Evolutionary conservation across 2,888 invertebrate species (phyloP), one percentile per base, ranked within the genome.

Genomic region (Pristionchus fissidentatus): DNA sequence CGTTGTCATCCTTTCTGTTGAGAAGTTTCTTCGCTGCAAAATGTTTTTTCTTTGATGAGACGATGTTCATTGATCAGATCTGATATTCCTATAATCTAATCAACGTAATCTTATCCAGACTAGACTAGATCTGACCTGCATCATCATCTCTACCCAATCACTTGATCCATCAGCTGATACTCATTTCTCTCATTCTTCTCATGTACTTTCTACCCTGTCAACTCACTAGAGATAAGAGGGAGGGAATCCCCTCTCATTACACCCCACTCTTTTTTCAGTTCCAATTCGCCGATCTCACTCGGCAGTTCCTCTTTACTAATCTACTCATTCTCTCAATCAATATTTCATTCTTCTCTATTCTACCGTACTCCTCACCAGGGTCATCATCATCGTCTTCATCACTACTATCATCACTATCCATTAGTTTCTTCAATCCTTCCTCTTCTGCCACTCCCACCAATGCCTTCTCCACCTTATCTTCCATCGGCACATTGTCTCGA

Each of bases 361-460:
- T 38, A 10, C 70, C 70, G 15, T 38, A 10, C 46, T 26, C 43
- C 80, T 22, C 41, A 60, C 80, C 52, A 26, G 60, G 80, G 35
- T 70, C 70, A 92, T 95, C 95, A 85, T 96, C 95, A 92, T 95
- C 95, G 85, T 96, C 95, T 26, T 96, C 96, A 0, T 96, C 95
- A 84, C 96, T 96, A 92, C 96, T 96, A 92, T 96, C 96, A 0
- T 97, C 97, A 43, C 75, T 75, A 3, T 83, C 83, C 82, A 82
- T 82, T 60, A 97, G 94, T 92, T 97, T 96, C 85, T 96, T 95
- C 70, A 97, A 93, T 0, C 96, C 97, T 89, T 95, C 95, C 92
- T 97, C 97, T 91, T 97, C 97, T 0, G 97, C 96, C 0, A 99
- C 98, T 70, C 95, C 95, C 93, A 95, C 96, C 92, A 96, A 94